Conservation (phyloP, 2,888 invertebrate species). For the Aphidius colemani region DNA sequence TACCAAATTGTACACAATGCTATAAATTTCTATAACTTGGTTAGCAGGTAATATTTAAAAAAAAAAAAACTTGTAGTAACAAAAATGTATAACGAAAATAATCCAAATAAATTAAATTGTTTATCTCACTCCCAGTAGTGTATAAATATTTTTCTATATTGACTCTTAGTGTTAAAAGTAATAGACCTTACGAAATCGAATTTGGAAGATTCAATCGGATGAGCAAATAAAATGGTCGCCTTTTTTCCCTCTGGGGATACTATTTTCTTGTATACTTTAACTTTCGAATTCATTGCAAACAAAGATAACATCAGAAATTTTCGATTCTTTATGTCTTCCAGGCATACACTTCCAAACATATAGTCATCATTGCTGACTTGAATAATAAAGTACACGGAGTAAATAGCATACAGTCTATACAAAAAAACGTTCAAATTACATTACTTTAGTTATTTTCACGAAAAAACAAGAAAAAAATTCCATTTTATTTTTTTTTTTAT, state of each 20-base stretch:
- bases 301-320: too few species aligned
- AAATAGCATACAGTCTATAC: too few species aligned
- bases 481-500: too few species aligned
- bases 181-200: slow-evolving; percentile 50
- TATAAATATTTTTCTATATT: slow-evolving; percentile 1
- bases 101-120: background rate
- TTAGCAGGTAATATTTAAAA: background rate
- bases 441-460: too few species aligned
- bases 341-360: too few species aligned
- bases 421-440: too few species aligned
- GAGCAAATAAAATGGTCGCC: slow-evolving; percentile 44
- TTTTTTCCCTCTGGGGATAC: background rate
- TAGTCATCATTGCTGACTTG: too few species aligned
- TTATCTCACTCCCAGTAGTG: background rate
- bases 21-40: slow-evolving; percentile 48
- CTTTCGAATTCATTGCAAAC: background rate
- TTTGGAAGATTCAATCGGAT: slow-evolving; percentile 54
- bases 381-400: too few species aligned
- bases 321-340: too few species aligned
- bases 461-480: too few species aligned
- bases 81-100: background rate
- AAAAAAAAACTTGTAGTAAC: background rate
- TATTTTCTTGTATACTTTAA: slow-evolving; percentile 1
- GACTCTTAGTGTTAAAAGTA: slow-evolving; percentile 27
- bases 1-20: slow-evolving; percentile 55